Base-by-base conservation (phyloP, 1,140 invertebrate species). In the Coelopa frigida region DNA sequence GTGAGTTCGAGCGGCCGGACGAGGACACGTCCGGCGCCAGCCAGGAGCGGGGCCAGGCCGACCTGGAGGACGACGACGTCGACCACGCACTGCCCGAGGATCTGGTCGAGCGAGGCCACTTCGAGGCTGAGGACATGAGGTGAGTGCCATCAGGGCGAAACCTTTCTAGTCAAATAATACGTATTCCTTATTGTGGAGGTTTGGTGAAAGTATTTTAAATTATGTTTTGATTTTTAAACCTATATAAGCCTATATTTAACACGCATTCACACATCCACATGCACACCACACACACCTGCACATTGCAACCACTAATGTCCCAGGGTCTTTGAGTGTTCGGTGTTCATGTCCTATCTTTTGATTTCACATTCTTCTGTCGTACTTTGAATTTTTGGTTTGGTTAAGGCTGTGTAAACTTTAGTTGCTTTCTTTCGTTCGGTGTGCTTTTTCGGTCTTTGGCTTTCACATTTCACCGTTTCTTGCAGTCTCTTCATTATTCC, bases 81-180 rank as follows among this genome's bases (percentile, higher is more conserved):
- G 51, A 50, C 49, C 35, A 52, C 23, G 33, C 38, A 46, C 29
- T 44, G 8, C 38, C 49, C 18, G 44, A 51, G 20, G 31, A 48
- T 37, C 39, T 33, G 17, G 48, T 22, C 32, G 50, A 35, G 39
- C 21, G 58, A 48, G 50, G 57, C 29, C 52, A 60, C 29, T 59
- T 49, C 47, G 61, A 65, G 51, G 57, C 60, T 50, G 62, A 66
- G 51, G 63, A 67, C 44, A 58, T 61, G 48, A 63, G 63, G 63
- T 67, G 43, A 67, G 63, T 66, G 49, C 24, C 31, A 26, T 37
- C 10, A 2, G 22, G 14, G 22, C 33, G 24, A 22, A 21, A 21
- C 18, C 21, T 46, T 32, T 37, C 14, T 38, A 37, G n/a, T 29
- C 31, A 33, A 33, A 33, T 33, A 3, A 33, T 14, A 33, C 17